phyloP scores from a whole-genome alignment of 2,797 vertebrate genomes.

The Clarias platycephalus region DNA sequence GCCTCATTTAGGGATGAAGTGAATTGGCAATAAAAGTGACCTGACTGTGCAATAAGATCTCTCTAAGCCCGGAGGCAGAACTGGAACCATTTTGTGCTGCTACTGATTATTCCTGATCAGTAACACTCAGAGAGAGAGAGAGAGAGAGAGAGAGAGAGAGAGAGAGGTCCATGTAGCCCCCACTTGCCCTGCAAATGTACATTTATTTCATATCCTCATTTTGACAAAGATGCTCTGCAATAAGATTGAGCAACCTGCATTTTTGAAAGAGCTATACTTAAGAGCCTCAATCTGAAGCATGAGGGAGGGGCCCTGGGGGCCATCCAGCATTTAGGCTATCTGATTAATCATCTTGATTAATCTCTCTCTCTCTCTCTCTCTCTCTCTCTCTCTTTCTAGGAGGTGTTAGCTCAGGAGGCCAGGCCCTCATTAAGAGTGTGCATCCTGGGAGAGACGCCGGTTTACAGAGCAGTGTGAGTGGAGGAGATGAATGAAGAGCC shows the following conservation, averaged over 20 bases:
- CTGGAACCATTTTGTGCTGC: constrained; percentile 18
- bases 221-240: constrained; percentile 47
- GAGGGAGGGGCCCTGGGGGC: constrained; percentile 47
- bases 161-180: neutral
- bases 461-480: constrained; percentile 42
- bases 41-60: constrained; percentile 40
- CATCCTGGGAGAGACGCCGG: constrained; percentile 43
- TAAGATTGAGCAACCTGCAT: constrained; percentile 52
- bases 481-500: constrained; percentile 49
- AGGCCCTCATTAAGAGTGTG: constrained; percentile 46
- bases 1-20: constrained; percentile 36
- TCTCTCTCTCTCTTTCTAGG: constrained; percentile 33
- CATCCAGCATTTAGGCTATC: constrained; percentile 54
- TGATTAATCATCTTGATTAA: constrained; percentile 57
- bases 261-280: constrained; percentile 48
- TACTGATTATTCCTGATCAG: constrained; percentile 41
- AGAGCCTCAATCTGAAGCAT: constrained; percentile 49
- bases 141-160: constrained; percentile 23
- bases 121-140: constrained; percentile 9
- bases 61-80: constrained; percentile 32
- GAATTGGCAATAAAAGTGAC: constrained; percentile 46
- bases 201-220: constrained; percentile 23
- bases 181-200: constrained; percentile 25
- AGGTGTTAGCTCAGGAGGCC: constrained; percentile 51
- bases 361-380: constrained; percentile 32